Conservation (phyloP, 2,888 invertebrate species). For the Serripes groenlandicus region DNA sequence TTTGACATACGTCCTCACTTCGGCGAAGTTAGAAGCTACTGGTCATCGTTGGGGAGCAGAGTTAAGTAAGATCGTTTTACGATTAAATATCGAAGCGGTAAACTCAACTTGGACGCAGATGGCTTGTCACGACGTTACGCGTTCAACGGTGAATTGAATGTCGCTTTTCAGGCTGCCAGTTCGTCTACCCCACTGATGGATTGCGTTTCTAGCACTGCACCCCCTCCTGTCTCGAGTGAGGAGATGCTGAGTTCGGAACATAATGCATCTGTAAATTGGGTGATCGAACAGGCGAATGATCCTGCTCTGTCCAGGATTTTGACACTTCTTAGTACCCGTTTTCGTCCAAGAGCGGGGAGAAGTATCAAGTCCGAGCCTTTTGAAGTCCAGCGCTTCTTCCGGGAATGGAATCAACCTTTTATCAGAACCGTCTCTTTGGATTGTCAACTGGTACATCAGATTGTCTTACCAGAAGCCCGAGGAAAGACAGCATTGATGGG, state of each 20-base stretch:
- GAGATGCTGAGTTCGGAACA: background rate
- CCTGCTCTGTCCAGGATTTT: background rate
- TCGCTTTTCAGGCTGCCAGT: background rate
- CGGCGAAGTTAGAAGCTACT: background rate
- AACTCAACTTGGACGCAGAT: background rate
- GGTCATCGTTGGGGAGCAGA: background rate
- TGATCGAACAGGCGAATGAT: background rate
- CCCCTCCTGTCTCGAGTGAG: background rate
- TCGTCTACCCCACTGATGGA: no score
- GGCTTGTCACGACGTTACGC: background rate
- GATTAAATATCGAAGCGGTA: background rate
- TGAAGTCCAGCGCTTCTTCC: no score
- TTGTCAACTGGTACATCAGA: background rate
- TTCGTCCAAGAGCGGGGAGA: background rate
- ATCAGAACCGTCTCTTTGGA: background rate
- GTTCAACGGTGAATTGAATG: background rate
- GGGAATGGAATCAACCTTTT: no score
- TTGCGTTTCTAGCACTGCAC: no score
- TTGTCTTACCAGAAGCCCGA: background rate
- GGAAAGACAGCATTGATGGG: background rate
- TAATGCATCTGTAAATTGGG: background rate
- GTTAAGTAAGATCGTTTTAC: background rate
- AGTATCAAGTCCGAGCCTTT: no score
- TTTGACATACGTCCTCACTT: background rate
- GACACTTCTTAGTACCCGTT: conserved; percentile 1